Evolutionary conservation across 2,797 vertebrate species (phyloP).

Genomic region (Phalloptychus januarius): DNA sequence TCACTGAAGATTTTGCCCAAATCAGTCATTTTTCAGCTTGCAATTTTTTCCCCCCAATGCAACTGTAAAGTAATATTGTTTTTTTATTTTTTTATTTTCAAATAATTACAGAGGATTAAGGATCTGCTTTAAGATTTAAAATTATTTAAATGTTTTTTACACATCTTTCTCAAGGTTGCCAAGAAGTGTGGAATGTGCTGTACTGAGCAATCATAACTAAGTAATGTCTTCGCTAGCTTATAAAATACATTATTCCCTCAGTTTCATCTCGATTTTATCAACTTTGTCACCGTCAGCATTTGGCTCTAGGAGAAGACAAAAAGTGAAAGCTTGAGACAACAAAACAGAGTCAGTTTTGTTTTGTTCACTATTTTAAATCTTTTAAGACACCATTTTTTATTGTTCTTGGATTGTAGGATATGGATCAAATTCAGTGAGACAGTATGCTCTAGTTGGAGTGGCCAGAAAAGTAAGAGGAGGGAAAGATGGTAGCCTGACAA

Average conservation of each 20-base stretch:
- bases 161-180: neutral
- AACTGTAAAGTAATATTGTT: neutral
- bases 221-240: neutral
- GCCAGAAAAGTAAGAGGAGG: neutral
- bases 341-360: neutral
- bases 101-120: neutral
- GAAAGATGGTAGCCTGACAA: neutral
- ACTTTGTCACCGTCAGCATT: neutral
- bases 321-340: neutral
- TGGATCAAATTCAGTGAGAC: slow-evolving; percentile 29
- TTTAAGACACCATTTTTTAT: slow-evolving; percentile 2
- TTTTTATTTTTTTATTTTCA: neutral
- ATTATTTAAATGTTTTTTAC: neutral
- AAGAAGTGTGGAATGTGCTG: neutral
- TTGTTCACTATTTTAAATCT: neutral
- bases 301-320: neutral
- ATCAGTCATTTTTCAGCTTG: neutral
- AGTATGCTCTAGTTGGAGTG: neutral
- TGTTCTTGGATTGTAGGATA: slow-evolving; percentile 17
- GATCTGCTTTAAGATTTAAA: neutral
- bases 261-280: neutral
- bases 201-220: neutral
- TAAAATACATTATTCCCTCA: neutral
- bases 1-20: neutral
- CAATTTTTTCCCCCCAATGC: neutral